Conservation (phyloP, 2,888 invertebrate genomes). For the Pecten maximus region DNA sequence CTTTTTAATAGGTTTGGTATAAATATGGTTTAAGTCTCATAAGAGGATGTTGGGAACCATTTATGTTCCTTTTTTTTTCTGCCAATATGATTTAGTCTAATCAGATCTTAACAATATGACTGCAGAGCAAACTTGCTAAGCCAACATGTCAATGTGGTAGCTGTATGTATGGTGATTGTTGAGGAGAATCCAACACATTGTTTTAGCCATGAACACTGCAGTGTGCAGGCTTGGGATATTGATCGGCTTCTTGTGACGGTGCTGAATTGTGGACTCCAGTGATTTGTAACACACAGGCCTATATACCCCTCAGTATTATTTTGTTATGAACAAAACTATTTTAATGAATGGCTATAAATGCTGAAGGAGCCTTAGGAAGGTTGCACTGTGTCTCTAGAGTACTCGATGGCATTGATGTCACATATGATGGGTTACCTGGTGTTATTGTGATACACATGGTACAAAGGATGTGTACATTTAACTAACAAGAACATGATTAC, state of each 20-base stretch:
- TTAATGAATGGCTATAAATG: neutral
- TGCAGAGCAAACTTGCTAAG: conserved; percentile 26
- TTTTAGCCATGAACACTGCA: conserved; percentile 26
- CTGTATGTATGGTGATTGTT: conserved; percentile 7
- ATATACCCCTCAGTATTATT: conserved; percentile 20
- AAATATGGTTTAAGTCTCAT: neutral
- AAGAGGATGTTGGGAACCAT: neutral
- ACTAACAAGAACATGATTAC: neutral
- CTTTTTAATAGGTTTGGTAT: neutral
- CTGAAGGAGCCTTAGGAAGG: neutral
- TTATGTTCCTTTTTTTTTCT: neutral
- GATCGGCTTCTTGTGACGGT: conserved; percentile 16
- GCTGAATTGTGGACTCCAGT: conserved; percentile 12
- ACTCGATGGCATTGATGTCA: neutral
- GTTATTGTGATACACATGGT: neutral
- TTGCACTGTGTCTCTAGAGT: neutral
- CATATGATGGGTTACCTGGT: neutral
- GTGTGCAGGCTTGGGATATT: conserved; percentile 11
- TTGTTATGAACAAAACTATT: neutral
- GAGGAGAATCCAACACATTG: conserved; percentile 4
- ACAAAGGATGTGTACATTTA: neutral
- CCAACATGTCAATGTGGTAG: neutral
- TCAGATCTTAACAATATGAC: conserved; percentile 18
- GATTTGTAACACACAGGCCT: neutral
- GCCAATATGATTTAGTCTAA: conserved; percentile 12